Evolutionary conservation across 2,888 invertebrate species (phyloP), one percentile per base, ranked within the genome.

Genomic region (Chymomyza fuscimana): DNA sequence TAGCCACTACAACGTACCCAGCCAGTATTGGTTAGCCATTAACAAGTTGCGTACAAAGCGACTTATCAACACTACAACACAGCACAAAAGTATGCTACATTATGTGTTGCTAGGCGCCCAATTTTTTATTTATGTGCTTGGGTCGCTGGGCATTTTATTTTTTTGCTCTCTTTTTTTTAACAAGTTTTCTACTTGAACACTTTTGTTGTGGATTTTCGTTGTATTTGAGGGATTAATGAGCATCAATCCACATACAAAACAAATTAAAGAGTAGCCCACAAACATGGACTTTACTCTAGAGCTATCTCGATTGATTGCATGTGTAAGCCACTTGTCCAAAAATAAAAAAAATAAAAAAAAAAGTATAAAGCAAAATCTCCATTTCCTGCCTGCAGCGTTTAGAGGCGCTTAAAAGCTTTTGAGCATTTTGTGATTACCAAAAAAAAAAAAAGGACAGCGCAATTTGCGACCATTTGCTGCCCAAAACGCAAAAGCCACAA

Each of bases 201-300:
- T 85, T 84, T 80, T 82, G 77, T 81, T 82, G 81, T 79, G 74
- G 80, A 82, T 80, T 78, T 78, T 77, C 79, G 78, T 80, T 76
- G 81, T 73, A 77, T 84, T 82, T 84, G 81, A 78, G 86, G 87
- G 87, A 89, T 89, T 89, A 89, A 89, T 88, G 88, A 86, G 86
- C 81, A 86, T 80, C 86, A 82, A 80, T 84, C 76, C 74, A 74
- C 79, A 81, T 79, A 76, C 76, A 84, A 81, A 81, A 84, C 81
- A 87, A 88, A 88, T 87, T 82, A 83, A 81, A 80, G 78, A 74
- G 76, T 69, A 65, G 70, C 61, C 65, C 63, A 50, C 36, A 69
- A 65, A 22, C 15, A 60, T 52, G 32, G 40, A 59, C 22, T 59
- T 25, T 10, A 59, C 51, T 15, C 10, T 25, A 32, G n/a, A 59